Evolutionary conservation across 2,113 vertebrate species (phyloP).

Genomic region (Formicarius rufipectus): DNA sequence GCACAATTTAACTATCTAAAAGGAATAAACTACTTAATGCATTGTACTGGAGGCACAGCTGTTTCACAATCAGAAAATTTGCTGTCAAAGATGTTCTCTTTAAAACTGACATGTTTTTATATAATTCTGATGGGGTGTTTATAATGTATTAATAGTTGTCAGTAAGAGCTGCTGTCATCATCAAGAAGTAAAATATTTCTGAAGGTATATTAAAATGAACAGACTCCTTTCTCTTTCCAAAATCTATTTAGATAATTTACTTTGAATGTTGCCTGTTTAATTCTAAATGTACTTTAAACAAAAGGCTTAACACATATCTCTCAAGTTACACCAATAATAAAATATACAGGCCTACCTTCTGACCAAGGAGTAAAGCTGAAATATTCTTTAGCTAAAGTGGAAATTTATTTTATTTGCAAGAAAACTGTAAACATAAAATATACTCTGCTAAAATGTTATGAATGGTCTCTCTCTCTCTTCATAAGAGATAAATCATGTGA

Average conservation of each 20-base stretch:
- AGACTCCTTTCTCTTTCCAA: constrained; percentile 75
- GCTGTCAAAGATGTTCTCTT: constrained; percentile 92
- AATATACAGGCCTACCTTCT: constrained; percentile 15
- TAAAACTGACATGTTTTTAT: constrained; percentile 97
- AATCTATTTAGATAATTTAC: constrained; percentile 80
- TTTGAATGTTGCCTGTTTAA: constrained; percentile 69
- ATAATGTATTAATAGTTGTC: constrained; percentile 98
- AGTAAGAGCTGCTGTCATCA: constrained; percentile 90
- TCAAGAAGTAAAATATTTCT: constrained; percentile 88
- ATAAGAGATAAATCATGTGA: background rate
- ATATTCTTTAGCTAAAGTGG: background rate
- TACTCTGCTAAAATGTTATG: background rate
- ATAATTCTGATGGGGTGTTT: constrained; percentile 98
- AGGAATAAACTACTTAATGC: constrained; percentile 99
- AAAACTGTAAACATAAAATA: background rate
- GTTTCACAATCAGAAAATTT: constrained; percentile 98
- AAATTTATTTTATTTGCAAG: constrained; percentile 27
- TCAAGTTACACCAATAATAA: constrained; percentile 54
- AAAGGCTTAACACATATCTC: constrained; percentile 60
- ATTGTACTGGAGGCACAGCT: constrained; percentile 99
- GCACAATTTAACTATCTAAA: constrained; percentile 99
- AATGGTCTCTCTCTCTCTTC: background rate
- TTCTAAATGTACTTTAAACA: constrained; percentile 71
- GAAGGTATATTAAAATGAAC: constrained; percentile 84
- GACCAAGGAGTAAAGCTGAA: constrained; percentile 8